Evolutionary conservation across 1,140 invertebrate species (phyloP).

Genomic region (Uloborus diversus): DNA sequence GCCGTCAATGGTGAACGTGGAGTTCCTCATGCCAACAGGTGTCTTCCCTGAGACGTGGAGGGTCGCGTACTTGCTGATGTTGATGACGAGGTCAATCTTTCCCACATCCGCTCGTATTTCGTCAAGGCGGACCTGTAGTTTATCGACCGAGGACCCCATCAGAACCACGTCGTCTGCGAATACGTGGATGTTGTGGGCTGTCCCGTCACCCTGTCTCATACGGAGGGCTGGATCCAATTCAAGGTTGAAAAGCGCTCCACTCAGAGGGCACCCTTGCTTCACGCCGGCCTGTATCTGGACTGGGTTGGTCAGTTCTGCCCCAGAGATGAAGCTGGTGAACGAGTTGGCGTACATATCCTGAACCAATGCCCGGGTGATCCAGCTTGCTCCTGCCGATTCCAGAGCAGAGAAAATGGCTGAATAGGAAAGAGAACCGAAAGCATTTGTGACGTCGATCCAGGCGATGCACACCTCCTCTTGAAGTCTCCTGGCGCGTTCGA

Average conservation of each 20-base stretch:
- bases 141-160: background rate
- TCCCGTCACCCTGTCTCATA: too few relatives aligned
- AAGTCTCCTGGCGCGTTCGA: background rate
- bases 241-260: background rate
- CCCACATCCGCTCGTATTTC: rapidly evolving
- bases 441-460: background rate
- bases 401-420: background rate
- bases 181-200: too few relatives aligned
- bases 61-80: background rate
- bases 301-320: rapidly evolving
- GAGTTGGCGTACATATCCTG: background rate
- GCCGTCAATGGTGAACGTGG: background rate
- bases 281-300: background rate
- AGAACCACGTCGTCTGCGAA: background rate
- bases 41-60: background rate
- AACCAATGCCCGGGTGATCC: background rate
- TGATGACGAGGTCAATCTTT: background rate
- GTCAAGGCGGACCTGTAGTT: background rate
- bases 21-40: background rate
- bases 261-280: background rate
- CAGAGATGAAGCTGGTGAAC: background rate
- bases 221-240: background rate
- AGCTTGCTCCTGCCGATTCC: too few relatives aligned
- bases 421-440: background rate
- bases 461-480: background rate